Base-by-base conservation (phyloP, 2,888 invertebrate genomes). In the Sinohyriopsis cumingii region DNA sequence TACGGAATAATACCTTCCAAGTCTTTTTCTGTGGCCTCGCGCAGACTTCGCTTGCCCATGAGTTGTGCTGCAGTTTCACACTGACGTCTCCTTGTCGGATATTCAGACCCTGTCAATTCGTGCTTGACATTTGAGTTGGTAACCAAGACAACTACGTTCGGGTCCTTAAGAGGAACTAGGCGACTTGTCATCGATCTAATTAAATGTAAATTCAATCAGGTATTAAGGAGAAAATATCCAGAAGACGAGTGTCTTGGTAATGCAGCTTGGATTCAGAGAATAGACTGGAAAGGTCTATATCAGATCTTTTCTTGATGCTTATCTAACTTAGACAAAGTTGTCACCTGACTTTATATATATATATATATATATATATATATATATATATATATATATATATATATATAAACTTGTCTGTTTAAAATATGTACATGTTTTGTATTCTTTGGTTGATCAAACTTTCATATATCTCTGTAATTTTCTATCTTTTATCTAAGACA, bases 51-150 rank as follows among this genome's bases (percentile, higher is more conserved):
- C 92, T 89, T 95, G 94, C 93, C 93, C 71, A 98, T 91, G 61
- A 93, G 88, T 67, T 93, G 78, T 18, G 91, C 89, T 3, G 90
- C 90, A 18, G 81, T 78, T 72, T 90, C 88, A 82, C 91, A 92
- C 90, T 95, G 95, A 72, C 93, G 93, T 67, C 95, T 92, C 65
- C 97, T 92, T 74, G 94, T 93, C 0, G 95, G 93, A 88, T 97
- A 98, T 89, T 97, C 97, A 88, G 95, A 95, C 60, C 95, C 94
- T 7, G 94, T 94, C 77, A 98, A 91, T 89, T 95, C 94, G 88
- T 98, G 97, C 85, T 95, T 95, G 59, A 97, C 95, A 90, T 97
- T 97, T 2, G 96, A 95, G 91, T 98, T 97, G 68, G 94, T 95
- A 78, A 98, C 94, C 76, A 98, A 91, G 78, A 98, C 92, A 1